A percentile compares a stretch with the other conserved stretches of the same genome.
These are phyloP conservation scores for Thalassoma bifasciatum DNA, from an alignment of 2,113 vertebrate species.

Conservation along the genomic window DNA sequence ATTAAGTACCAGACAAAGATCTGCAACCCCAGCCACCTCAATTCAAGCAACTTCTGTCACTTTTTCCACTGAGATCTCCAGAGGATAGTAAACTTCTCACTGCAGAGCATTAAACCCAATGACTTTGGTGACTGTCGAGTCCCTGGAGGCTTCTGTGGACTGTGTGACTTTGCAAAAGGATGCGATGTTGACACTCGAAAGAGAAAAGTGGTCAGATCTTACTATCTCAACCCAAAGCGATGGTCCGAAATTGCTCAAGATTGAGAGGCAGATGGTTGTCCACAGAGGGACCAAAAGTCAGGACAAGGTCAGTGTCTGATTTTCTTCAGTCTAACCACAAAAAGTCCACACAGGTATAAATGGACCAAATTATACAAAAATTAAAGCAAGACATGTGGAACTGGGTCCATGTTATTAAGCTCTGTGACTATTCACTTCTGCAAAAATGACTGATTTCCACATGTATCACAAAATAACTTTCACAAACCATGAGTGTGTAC, in stretches of 20 bases:
- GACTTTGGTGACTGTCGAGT: constrained; percentile 10
- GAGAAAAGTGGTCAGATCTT: not conserved
- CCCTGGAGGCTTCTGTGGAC: not conserved
- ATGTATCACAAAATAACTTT: too few species aligned
- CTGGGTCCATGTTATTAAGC: too few species aligned
- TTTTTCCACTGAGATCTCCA: not conserved
- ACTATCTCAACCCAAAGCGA: not conserved
- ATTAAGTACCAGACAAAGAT: constrained; percentile 32
- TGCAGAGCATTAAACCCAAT: constrained; percentile 19
- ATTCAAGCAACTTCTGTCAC: constrained; percentile 8
- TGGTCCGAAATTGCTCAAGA: not conserved
- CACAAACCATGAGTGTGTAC: too few species aligned
- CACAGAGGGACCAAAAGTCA: not conserved
- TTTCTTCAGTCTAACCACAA: too few species aligned
- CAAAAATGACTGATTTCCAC: too few species aligned
- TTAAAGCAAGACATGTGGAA: too few species aligned
- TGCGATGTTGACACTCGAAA: not conserved
- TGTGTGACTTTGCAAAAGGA: constrained; percentile 13
- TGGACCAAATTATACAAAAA: too few species aligned
- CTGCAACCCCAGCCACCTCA: constrained; percentile 19
- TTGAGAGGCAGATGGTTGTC: not conserved
- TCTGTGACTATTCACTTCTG: too few species aligned
- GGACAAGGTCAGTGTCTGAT: not conserved
- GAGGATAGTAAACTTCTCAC: not conserved
- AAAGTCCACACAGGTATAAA: too few species aligned